A percentile compares a stretch with the other conserved stretches of the same genome.
Conservation (phyloP, 2,888 invertebrate species). For the Agonum fuliginosum region DNA sequence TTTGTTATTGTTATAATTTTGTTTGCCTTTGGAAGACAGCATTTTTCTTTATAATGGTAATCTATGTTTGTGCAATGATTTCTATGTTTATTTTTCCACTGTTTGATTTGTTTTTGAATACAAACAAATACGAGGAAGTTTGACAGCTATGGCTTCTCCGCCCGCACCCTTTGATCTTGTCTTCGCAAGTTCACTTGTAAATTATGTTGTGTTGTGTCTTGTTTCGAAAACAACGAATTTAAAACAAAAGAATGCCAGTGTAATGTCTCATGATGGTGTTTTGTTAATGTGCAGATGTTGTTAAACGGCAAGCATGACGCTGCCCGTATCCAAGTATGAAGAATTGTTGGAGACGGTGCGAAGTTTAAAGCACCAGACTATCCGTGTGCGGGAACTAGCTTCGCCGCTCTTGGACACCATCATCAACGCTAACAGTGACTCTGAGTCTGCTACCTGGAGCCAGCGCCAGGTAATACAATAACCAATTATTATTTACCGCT, state of each 20-base stretch:
- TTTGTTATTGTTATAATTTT: slow-evolving; percentile 29
- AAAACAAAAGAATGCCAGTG: slow-evolving; percentile 8
- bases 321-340: slow-evolving; percentile 79
- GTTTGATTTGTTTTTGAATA: slow-evolving; percentile 19
- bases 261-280: slow-evolving; percentile 10
- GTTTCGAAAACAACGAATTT: background rate
- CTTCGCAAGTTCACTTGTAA: background rate
- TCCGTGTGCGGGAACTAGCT: slow-evolving; percentile 75
- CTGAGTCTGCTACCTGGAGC: background rate
- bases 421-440: slow-evolving; percentile 63
- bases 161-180: slow-evolving; percentile 51
- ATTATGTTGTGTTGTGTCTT: slow-evolving; percentile 7
- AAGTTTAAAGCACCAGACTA: slow-evolving; percentile 76
- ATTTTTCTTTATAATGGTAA: slow-evolving; percentile 42
- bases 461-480: slow-evolving; percentile 46
- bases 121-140: slow-evolving; percentile 34
- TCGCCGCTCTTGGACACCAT: slow-evolving; percentile 66
- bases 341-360: slow-evolving; percentile 77
- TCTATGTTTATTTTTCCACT: background rate
- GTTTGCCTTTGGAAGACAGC: slow-evolving; percentile 12
- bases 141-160: slow-evolving; percentile 55
- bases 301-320: slow-evolving; percentile 71
- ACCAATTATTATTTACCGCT: too few species aligned
- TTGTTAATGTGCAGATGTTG: slow-evolving; percentile 23
- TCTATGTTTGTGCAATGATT: slow-evolving; percentile 9